phyloP scores from a whole-genome alignment of 1,140 invertebrate species.

The Geopemphigus sp. region DNA sequence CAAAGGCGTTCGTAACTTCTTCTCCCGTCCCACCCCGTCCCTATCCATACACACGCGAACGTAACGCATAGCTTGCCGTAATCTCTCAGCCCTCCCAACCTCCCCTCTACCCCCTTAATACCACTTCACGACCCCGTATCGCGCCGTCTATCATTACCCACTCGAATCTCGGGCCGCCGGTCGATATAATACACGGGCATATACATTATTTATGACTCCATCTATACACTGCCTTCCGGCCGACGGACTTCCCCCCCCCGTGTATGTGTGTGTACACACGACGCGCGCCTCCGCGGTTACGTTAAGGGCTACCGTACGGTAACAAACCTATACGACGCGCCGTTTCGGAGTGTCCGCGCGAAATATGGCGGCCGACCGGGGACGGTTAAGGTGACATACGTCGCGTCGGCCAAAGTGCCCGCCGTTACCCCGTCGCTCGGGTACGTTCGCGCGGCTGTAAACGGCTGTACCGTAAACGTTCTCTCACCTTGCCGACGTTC shows the following conservation, averaged over 20 bases:
- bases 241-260: too few relatives aligned
- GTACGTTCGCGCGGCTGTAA: too few relatives aligned
- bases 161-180: conserved; percentile 15
- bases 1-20: conserved; percentile 16
- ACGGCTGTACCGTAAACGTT: neutral
- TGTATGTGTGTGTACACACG: too few relatives aligned
- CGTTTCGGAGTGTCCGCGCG: too few relatives aligned
- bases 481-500: conserved; percentile 30
- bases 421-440: too few relatives aligned
- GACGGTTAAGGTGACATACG: neutral
- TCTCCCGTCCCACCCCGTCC: neutral
- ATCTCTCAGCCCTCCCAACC: neutral
- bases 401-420: neutral
- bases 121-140: too few relatives aligned
- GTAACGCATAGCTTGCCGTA: neutral
- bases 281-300: too few relatives aligned
- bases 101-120: neutral
- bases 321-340: too few relatives aligned
- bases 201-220: too few relatives aligned
- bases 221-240: too few relatives aligned
- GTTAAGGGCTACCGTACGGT: too few relatives aligned
- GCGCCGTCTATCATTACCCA: too few relatives aligned
- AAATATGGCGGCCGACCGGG: neutral
- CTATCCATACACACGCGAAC: neutral
- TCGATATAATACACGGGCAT: conserved; percentile 38